Base-by-base conservation (phyloP, 2,888 invertebrate species). In the Melanargia galathea region DNA sequence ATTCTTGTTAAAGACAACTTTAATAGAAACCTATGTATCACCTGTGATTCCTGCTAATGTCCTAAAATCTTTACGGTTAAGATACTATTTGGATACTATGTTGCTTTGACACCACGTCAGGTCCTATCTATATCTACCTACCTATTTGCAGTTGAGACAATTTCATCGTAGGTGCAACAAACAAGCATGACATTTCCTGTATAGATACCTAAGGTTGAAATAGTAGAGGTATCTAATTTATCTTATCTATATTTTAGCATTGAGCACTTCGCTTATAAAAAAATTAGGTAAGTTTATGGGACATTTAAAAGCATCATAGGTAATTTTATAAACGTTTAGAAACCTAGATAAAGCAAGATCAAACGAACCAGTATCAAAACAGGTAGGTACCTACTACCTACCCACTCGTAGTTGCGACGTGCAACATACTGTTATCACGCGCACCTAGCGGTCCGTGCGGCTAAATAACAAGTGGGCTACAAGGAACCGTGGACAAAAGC, bases 401-500 rank as follows among this genome's bases (percentile, higher is more conserved):
- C n/a, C n/a, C n/a, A n/a, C n/a, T n/a, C n/a, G n/a, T n/a, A n/a
- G n/a, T n/a, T 38, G 54, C 26, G 22, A 52, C 38, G 43, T 63
- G 65, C 60, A 60, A 63, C 63, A 67, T 60, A n/a, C n/a, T n/a
- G 46, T 46, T 67, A 83, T 86, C 86, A 79, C 80, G 78, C 77
- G 77, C 72, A 71, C 74, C 66, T 71, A 72, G 74, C 75, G 77
- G 73, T 69, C 88, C 86, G 89, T 84, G 78, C 81, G 72, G 69
- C 79, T 81, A 79, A 85, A 85, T 82, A 86, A 82, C 84, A 75
- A 79, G 76, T 73, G 74, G 75, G 76, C 82, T 83, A 83, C 86
- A 79, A 83, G 87, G 82, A 85, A 78, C 76, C 75, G 74, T 79
- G 82, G 82, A 89, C 88, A 89, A 90, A 88, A 88, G 86, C 83